Evolutionary conservation across 2,888 invertebrate species (phyloP), one percentile per base, ranked within the genome.

Genomic region (Iselma pallidipennis): DNA sequence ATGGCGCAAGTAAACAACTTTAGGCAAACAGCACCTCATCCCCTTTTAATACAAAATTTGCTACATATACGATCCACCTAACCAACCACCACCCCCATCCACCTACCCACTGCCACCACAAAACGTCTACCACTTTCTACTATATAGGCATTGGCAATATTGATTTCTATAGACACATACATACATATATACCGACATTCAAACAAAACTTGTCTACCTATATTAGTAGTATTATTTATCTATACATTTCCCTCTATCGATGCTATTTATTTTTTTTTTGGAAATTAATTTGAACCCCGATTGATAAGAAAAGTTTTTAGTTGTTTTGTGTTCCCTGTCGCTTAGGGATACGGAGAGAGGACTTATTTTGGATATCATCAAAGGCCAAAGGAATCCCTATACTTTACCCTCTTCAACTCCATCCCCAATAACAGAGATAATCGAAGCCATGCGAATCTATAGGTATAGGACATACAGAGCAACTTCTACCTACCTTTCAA

Each of bases 1-100:
- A 62, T 55, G 55, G 62, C 58, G 31, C 51, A 58, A 62, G 62
- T 62, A 58, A 62, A 62, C 58, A 62, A 62, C 62, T 62, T 54
- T 21, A 51, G 55, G 55, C 62, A 62, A 62, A 58, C 58, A 62
- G 26, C 54, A 57, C 55, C 53, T 49, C 53, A 49, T 21, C 49
- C 57, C 55, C 49, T 33, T 48, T 48, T 52, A 52, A 57, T 50
- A 21, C 55, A 62, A 60, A 58, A 62, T 62, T 51, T 45, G 23
- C 45, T 45, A n/a, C n/a, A n/a, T n/a, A 23, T 12, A 10, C 45
- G 10, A 45, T 1, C 45, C 23, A 23, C 45, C 45, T 12, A 14
- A 37, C 10, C 33, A 7, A 29, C 29, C 29, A 10, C 31, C 31
- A 31, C 31, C 12, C 10, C 31, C 53, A 61, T 61, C n/a, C n/a